phyloP scores from a whole-genome alignment of 1,140 invertebrate species.

The Battus philenor region DNA sequence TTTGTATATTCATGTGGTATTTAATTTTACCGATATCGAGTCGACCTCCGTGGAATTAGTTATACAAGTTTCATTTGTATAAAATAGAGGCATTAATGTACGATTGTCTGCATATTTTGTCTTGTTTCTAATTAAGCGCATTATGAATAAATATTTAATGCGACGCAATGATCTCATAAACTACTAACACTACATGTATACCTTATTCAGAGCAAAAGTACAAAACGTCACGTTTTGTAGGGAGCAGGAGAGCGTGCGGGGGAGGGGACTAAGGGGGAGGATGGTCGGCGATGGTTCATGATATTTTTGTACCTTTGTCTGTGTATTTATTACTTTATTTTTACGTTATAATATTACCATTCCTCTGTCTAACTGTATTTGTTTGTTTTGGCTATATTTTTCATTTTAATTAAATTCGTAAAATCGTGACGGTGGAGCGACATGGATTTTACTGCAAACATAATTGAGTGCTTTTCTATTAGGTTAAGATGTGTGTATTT shows the following conservation, averaged over 20 bases:
- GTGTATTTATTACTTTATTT: slow-evolving; percentile 61
- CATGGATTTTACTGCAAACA: slow-evolving; percentile 47
- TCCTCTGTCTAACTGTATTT: slow-evolving; percentile 52
- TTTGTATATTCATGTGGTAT: slow-evolving; percentile 68
- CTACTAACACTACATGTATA: slow-evolving; percentile 66
- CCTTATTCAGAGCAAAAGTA: slow-evolving; percentile 69
- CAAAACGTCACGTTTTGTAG: slow-evolving; percentile 50
- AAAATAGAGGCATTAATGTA: slow-evolving; percentile 53
- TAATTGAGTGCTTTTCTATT: slow-evolving; percentile 71
- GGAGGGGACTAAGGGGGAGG: slow-evolving; percentile 22
- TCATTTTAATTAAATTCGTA: slow-evolving; percentile 25
- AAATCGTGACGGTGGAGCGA: slow-evolving; percentile 29
- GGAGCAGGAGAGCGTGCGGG: slow-evolving; percentile 19
- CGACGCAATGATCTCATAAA: slow-evolving; percentile 71
- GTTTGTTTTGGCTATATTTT: slow-evolving; percentile 57
- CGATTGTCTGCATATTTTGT: slow-evolving; percentile 71
- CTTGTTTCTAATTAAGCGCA: slow-evolving; percentile 66
- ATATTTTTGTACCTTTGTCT: slow-evolving; percentile 71
- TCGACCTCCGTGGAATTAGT: slow-evolving; percentile 42
- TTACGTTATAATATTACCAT: slow-evolving; percentile 61
- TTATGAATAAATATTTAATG: slow-evolving; percentile 37
- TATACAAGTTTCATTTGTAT: slow-evolving; percentile 47
- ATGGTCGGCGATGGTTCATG: slow-evolving; percentile 49
- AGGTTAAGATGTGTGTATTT: slow-evolving; percentile 75
- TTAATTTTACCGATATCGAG: slow-evolving; percentile 47